phyloP scores from a whole-genome alignment of 2,797 vertebrate species.

The Rhabdomys pumilio region DNA sequence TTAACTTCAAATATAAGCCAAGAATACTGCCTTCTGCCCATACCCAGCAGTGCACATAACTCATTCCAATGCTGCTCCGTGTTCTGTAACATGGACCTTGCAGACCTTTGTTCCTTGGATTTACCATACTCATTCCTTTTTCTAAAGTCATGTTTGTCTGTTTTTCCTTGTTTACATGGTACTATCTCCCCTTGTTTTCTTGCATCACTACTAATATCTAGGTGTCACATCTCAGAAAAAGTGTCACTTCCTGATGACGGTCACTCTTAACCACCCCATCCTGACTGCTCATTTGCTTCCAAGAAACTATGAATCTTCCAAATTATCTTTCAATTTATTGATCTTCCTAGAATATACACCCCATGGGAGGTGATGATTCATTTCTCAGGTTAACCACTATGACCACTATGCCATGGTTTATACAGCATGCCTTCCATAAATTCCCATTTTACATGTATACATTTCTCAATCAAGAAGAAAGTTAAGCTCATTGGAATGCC shows the following conservation, averaged over 20 bases:
- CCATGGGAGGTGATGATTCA: background rate
- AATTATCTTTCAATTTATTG: slow-evolving; percentile 11
- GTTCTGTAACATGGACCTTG: background rate
- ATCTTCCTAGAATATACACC: background rate
- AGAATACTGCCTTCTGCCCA: background rate
- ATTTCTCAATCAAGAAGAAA: slow-evolving; percentile 33
- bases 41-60: background rate
- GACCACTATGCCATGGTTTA: background rate
- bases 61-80: background rate
- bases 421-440: background rate
- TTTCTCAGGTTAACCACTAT: background rate
- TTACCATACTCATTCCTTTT: background rate
- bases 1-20: slow-evolving; percentile 15
- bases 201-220: background rate
- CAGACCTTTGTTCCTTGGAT: background rate
- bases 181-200: background rate
- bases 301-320: slow-evolving; percentile 23
- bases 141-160: background rate
- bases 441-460: background rate
- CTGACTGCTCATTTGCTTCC: background rate
- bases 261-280: background rate
- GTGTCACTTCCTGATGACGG: background rate
- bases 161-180: background rate
- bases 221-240: background rate
- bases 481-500: background rate